A percentile compares a stretch with the other conserved stretches of the same genome.
These are phyloP conservation scores for Gonioctena quinquepunctata DNA, from an alignment of 1,140 invertebrate species.

Conservation along the genomic window DNA sequence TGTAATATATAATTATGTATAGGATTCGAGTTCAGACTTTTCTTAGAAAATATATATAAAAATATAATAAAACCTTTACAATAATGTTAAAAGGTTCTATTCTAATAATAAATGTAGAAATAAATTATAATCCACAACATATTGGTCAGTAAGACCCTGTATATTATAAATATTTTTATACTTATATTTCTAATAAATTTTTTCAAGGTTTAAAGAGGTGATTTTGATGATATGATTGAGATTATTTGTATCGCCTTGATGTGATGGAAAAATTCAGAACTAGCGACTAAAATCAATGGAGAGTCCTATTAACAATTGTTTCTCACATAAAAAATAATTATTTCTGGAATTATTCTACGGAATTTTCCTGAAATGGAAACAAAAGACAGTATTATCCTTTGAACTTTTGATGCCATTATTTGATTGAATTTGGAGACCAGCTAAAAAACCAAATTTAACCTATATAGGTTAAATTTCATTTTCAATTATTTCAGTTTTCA, in stretches of 20 bases:
- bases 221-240: conserved; percentile 9
- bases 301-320: no score
- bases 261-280: not conserved
- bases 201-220: conserved; percentile 14
- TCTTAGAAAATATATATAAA: conserved; percentile 20
- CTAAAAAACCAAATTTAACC: no score
- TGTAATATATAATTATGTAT: not conserved
- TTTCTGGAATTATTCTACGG: no score
- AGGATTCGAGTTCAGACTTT: conserved; percentile 1
- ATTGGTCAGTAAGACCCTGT: conserved; percentile 20
- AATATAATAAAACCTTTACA: conserved; percentile 13
- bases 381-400: no score
- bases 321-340: no score
- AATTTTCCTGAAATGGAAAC: no score
- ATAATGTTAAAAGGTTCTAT: conserved; percentile 10
- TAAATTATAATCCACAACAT: not conserved
- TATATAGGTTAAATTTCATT: no score
- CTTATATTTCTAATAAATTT: conserved; percentile 10
- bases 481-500: no score
- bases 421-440: no score
- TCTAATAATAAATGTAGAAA: conserved; percentile 13
- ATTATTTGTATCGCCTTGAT: not conserved
- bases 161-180: conserved; percentile 7
- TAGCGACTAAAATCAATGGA: no score
- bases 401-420: no score